Conservation (phyloP, 2,797 vertebrate genomes). For the Ambastaia sidthimunki region DNA sequence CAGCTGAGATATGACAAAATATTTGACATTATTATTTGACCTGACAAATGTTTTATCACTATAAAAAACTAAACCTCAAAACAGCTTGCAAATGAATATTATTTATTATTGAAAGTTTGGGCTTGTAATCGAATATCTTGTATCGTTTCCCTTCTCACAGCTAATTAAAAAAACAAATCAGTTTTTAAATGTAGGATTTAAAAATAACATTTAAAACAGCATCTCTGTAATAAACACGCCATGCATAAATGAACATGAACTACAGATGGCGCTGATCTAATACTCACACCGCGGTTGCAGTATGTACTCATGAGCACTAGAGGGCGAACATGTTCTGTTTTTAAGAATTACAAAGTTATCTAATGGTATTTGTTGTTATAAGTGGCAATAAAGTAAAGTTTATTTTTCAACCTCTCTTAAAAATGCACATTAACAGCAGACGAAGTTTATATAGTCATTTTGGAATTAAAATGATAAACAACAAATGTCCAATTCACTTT, state of each 20-base stretch:
- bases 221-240: background rate
- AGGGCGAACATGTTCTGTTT: slow-evolving; percentile 32
- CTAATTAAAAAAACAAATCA: background rate
- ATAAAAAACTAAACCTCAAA: background rate
- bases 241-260: background rate
- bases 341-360: background rate
- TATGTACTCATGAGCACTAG: slow-evolving; percentile 14
- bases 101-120: background rate
- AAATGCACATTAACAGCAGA: background rate
- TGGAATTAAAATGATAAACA: background rate
- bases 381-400: background rate
- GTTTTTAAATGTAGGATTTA: no score
- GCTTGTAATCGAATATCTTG: background rate
- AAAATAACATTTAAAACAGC: background rate
- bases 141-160: no score
- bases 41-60: background rate
- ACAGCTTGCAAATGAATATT: background rate
- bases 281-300: background rate
- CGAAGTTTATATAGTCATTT: background rate
- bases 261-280: background rate
- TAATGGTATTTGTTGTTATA: background rate
- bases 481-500: no score
- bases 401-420: background rate
- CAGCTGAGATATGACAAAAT: background rate
- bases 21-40: background rate